Evolutionary conservation across 2,888 invertebrate species (phyloP), one percentile per base, ranked within the genome.

Genomic region (Rhingia rostrata): DNA sequence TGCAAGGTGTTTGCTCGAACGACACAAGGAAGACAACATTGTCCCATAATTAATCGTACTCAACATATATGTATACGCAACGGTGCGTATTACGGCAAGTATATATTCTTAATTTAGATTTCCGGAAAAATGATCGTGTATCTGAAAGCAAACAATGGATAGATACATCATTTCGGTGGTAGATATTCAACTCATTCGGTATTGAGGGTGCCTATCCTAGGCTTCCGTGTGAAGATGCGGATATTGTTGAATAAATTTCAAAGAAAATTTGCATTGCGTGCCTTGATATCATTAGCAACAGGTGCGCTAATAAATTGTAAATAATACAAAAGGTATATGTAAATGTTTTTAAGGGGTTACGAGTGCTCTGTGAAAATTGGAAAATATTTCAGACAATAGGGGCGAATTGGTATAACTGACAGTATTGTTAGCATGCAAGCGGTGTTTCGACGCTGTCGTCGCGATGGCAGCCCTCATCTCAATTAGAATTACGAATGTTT

Each of bases 221-320:
- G 43, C 47, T 33, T 37, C 37, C 12, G 53, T 54, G 49, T 9
- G 12, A 53, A 51, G 58, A 78, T 73, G 61, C 14, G 70, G 67
- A 53, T 53, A 30, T 51, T 30, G 41, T 61, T 73, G 79, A 82
- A 77, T 77, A 66, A 78, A 72, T 66, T 72, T 78, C 60, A 12
- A 72, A 82, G 72, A 77, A 82, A 77, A 56, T 54, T 64, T 41
- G 4, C 67, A 51, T 64, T 51, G 83, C 83, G 79, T 83, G 83
- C 53, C 60, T 9, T 10, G 61, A 66, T 32, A 54, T 49, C 63
- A 80, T 80, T 74, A 79, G 14, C 47, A 32, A 53, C 37, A 54
- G 51, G 37, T 35, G 12, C 43, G 49, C 69, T 73, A 84, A 80
- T 80, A 84, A 79, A 80, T 79, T 73, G 53, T 49, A 80, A 73